phyloP scores from a whole-genome alignment of 2,888 invertebrate species.

The Gisinianus flammeolus region DNA sequence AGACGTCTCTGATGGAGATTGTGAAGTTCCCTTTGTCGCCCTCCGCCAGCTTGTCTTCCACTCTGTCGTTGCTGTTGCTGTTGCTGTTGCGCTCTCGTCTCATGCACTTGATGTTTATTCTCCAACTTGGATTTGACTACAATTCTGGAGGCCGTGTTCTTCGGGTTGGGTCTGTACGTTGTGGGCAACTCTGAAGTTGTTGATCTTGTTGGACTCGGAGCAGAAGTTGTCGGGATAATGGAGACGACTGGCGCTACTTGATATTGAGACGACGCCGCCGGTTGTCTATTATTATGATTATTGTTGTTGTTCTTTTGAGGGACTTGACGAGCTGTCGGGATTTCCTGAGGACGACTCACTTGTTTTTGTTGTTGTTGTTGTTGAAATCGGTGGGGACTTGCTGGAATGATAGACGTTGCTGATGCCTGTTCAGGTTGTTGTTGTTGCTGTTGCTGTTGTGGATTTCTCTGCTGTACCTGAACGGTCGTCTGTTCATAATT shows the following conservation, averaged over 20 bases:
- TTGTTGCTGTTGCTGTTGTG: slow-evolving; percentile 14
- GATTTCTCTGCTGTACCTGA: slow-evolving; percentile 9
- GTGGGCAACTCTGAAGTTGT: slow-evolving; percentile 13
- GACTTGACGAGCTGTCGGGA: slow-evolving; percentile 6
- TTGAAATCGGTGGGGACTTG: not conserved
- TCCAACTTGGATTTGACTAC: slow-evolving; percentile 34
- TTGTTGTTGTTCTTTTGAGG: slow-evolving; percentile 10
- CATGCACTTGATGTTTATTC: slow-evolving; percentile 33
- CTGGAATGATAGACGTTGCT: not conserved
- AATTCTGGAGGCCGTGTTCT: slow-evolving; percentile 25
- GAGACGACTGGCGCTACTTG: not conserved
- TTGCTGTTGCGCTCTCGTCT: not conserved
- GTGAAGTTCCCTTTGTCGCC: slow-evolving; percentile 1
- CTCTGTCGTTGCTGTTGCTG: not conserved
- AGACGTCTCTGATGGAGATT: slow-evolving; percentile 1
- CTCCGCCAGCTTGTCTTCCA: not conserved
- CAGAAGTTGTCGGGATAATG: not conserved
- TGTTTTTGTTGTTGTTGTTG: not conserved
- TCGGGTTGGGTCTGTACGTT: slow-evolving; percentile 35
- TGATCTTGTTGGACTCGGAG: not conserved
- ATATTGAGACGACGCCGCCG: too few relatives aligned
- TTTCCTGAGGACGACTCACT: not conserved
- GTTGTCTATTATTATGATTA: not conserved
- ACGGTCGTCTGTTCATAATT: not conserved
- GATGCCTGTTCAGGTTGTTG: slow-evolving; percentile 20